Percentiles rank a stretch among this genome's conserved stretches.
Conservation (phyloP, 2,797 vertebrate genomes). For the Chiropotes sagulatus region DNA sequence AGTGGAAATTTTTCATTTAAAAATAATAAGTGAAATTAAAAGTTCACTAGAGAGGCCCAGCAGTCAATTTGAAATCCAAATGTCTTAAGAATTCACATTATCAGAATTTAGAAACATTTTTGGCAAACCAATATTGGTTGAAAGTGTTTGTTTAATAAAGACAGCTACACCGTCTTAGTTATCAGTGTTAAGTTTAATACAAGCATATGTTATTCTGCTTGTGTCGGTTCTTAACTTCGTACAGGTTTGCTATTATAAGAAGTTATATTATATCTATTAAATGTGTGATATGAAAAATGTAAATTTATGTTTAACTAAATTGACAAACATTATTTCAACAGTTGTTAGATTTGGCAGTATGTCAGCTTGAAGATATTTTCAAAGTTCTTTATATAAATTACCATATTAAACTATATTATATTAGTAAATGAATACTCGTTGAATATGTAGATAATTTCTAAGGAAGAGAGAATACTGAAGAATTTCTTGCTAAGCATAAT, state of each 20-base stretch:
- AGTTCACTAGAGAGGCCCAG: background rate
- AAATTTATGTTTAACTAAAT: background rate
- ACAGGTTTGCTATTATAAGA: background rate
- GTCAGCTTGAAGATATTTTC: background rate
- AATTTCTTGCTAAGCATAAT: background rate
- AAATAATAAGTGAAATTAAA: background rate
- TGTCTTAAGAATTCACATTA: background rate
- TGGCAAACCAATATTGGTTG: background rate
- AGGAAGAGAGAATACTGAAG: background rate
- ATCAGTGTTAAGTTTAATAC: background rate
- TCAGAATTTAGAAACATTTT: background rate
- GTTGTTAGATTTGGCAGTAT: background rate
- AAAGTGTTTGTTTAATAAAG: background rate
- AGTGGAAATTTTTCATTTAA: background rate
- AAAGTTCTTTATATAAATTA: background rate
- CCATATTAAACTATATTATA: background rate
- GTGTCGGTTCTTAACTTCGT: background rate
- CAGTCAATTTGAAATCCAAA: background rate
- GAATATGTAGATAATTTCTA: background rate
- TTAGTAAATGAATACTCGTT: background rate
- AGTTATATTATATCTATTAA: background rate
- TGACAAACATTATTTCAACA: background rate
- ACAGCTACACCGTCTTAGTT: background rate
- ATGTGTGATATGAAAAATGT: background rate
- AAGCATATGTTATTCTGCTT: background rate